Percentiles rank a stretch among this genome's conserved stretches.
phyloP scores from a whole-genome alignment of 35 echinoderm and acorn worm genomes.

The Ophioderma brevispina region DNA sequence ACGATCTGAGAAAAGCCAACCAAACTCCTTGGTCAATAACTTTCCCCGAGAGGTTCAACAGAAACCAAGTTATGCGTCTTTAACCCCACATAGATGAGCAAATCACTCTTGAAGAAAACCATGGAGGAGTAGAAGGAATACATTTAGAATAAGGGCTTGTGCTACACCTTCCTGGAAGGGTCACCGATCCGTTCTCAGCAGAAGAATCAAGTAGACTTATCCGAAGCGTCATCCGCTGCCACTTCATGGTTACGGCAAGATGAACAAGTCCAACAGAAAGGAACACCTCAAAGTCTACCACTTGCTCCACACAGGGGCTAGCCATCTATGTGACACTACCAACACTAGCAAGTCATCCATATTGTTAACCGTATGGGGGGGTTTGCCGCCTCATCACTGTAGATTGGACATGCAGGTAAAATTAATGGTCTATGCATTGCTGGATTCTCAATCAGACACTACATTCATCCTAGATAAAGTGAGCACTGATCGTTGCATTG shows the following conservation, averaged over 20 bases:
- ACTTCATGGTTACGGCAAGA: conserved; percentile 37
- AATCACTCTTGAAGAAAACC: conserved; percentile 4
- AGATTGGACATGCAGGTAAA: conserved; percentile 26
- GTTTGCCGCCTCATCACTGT: conserved; percentile 15
- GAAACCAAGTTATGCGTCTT: conserved; percentile 7
- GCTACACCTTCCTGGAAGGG: conserved; percentile 65
- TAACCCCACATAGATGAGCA: conserved; percentile 36
- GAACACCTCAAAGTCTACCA: neutral
- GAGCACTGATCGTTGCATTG: conserved; percentile 7
- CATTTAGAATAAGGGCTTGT: conserved; percentile 26
- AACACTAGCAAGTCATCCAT: conserved; percentile 29
- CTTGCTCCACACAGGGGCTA: neutral
- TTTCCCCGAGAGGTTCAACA: neutral
- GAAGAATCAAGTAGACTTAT: conserved; percentile 26
- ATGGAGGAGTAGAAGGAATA: conserved; percentile 43
- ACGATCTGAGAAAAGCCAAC: neutral
- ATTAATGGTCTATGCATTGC: conserved; percentile 58
- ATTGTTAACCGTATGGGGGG: conserved; percentile 65
- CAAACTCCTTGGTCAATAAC: neutral
- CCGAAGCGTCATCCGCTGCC: conserved; percentile 40
- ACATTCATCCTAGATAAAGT: conserved; percentile 54
- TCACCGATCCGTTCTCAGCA: conserved; percentile 42
- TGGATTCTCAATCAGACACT: conserved; percentile 82
- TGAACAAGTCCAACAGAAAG: neutral
- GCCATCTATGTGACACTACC: conserved; percentile 25